Conservation (phyloP, 2,113 vertebrate genomes). For the Neopipo cinnamomea region DNA sequence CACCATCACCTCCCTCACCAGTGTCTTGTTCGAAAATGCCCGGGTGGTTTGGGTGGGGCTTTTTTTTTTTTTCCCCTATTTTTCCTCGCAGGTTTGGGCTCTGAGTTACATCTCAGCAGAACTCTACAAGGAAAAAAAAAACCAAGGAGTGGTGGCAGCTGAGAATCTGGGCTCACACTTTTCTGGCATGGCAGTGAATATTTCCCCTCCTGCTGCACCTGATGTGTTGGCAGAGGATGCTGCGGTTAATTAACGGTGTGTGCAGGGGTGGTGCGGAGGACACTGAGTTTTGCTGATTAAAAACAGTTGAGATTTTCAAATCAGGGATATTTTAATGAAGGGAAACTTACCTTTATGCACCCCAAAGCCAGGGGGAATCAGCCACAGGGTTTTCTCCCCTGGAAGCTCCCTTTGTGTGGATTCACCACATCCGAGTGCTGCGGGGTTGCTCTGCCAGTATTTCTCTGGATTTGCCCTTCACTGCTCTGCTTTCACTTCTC, state of each 20-base stretch:
- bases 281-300: background rate
- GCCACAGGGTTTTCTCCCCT: too few species aligned
- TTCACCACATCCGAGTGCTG: background rate
- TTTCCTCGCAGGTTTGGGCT: background rate
- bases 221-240: too few species aligned
- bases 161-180: background rate
- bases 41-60: background rate
- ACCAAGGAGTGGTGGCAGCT: background rate
- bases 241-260: slow-evolving; percentile 22
- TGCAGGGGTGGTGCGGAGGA: background rate
- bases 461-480: background rate
- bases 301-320: background rate
- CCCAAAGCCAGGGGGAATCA: background rate
- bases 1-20: too few species aligned
- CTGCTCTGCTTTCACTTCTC: background rate
- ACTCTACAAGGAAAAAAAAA: background rate
- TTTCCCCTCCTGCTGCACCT: background rate
- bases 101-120: background rate
- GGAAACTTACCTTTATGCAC: background rate
- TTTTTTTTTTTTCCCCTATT: background rate
- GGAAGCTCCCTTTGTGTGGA: background rate
- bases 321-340: background rate
- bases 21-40: background rate
- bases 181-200: background rate
- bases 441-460: background rate